Conservation (phyloP, 2,888 invertebrate species). For the Leucophenga maculata region DNA sequence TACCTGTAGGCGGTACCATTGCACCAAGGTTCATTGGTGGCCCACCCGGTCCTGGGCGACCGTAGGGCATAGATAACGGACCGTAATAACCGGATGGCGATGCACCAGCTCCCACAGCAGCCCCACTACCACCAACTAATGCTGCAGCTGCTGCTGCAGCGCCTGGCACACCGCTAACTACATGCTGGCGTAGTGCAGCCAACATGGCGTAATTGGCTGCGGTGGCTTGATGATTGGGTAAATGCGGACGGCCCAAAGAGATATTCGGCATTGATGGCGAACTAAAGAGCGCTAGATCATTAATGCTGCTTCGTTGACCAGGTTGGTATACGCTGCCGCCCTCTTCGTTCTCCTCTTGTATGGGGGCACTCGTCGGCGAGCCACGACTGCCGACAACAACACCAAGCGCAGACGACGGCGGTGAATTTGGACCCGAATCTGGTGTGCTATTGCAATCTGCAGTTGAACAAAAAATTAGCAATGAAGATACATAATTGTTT, state of each 20-base stretch:
- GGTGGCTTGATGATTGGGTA: conserved; percentile 70
- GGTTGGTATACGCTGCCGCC: conserved; percentile 76
- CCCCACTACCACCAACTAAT: conserved; percentile 32
- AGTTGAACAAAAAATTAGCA: neutral
- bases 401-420: conserved; percentile 75
- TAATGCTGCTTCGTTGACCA: conserved; percentile 79
- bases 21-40: conserved; percentile 34
- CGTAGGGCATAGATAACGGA: conserved; percentile 59
- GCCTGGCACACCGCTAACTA: conserved; percentile 42
- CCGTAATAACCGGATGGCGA: conserved; percentile 67
- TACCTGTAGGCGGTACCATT: conserved; percentile 57
- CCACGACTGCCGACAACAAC: conserved; percentile 75
- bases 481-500: neutral
- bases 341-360: conserved; percentile 87
- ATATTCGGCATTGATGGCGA: conserved; percentile 98
- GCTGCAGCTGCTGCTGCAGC: conserved; percentile 40
- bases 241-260: conserved; percentile 88
- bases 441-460: conserved; percentile 77
- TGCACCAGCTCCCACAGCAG: conserved; percentile 45
- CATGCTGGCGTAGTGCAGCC: conserved; percentile 67
- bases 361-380: conserved; percentile 80
- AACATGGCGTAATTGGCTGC: conserved; percentile 65
- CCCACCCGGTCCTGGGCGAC: conserved; percentile 57
- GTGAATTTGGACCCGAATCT: conserved; percentile 84
- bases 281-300: conserved; percentile 87